Percentiles rank a stretch among this genome's conserved stretches.
Evolutionary conservation across 2,797 vertebrate species (phyloP).

Genomic region (Craterocephalus amniculus): DNA sequence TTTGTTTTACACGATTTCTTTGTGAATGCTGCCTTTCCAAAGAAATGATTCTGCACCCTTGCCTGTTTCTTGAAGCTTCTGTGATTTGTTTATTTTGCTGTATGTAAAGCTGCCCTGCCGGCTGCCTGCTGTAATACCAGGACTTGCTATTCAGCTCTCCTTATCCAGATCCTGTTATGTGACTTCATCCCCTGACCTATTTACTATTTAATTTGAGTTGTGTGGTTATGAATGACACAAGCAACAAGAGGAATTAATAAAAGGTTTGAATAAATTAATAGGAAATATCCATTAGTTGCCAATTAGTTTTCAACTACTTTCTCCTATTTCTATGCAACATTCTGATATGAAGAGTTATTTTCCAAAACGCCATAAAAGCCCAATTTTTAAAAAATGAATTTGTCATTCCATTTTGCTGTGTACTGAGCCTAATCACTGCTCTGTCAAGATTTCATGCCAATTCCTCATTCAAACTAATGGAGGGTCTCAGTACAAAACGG

Average conservation of each 20-base stretch:
- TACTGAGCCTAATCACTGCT: too few relatives aligned
- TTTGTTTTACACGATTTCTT: conserved; percentile 29
- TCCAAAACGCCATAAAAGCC: too few relatives aligned
- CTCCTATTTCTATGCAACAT: not conserved
- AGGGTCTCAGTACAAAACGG: too few relatives aligned
- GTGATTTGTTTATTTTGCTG: conserved; percentile 15
- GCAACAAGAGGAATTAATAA: conserved; percentile 10
- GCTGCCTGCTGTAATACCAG: conserved; percentile 28
- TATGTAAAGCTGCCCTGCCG: conserved; percentile 28
- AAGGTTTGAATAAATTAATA: not conserved
- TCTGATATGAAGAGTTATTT: too few relatives aligned
- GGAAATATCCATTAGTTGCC: not conserved
- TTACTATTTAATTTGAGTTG: conserved; percentile 32
- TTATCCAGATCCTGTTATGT: conserved; percentile 16
- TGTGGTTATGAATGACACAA: not conserved
- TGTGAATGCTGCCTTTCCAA: conserved; percentile 49
- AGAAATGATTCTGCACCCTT: conserved; percentile 23
- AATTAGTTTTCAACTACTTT: not conserved
- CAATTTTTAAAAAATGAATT: too few relatives aligned
- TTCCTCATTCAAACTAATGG: too few relatives aligned
- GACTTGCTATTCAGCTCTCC: conserved; percentile 16
- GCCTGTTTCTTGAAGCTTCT: conserved; percentile 25
- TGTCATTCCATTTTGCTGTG: too few relatives aligned
- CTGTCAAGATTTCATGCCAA: too few relatives aligned
- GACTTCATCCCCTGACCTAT: conserved; percentile 27